These are phyloP conservation scores for Plagiodera versicolora DNA, from an alignment of 2,888 invertebrate species.

Conservation along the genomic window DNA sequence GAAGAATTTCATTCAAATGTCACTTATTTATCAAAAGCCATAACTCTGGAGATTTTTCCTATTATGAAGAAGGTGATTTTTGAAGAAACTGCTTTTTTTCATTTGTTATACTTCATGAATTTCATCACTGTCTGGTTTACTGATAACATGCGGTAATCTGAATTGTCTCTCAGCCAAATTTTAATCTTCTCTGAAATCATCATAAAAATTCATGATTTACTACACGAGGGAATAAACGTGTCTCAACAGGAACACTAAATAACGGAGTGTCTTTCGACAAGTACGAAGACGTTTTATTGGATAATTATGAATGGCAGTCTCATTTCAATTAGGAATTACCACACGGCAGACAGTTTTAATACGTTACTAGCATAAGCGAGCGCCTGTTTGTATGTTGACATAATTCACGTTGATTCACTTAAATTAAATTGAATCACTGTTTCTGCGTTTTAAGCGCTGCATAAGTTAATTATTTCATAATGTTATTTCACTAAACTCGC, in stretches of 20 bases:
- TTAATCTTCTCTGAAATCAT: too few species aligned
- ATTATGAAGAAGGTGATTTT: too few species aligned
- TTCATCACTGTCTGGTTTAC: too few species aligned
- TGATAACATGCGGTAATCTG: too few species aligned
- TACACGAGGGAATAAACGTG: not conserved
- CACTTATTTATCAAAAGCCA: too few species aligned
- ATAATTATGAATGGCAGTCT: not conserved
- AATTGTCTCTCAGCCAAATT: too few species aligned
- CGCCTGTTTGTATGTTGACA: slow-evolving; percentile 5
- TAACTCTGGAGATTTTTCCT: too few species aligned
- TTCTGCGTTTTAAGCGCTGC: not conserved
- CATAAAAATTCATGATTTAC: too few species aligned
- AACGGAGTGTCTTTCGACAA: not conserved
- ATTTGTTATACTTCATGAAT: too few species aligned
- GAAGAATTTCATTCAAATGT: too few species aligned
- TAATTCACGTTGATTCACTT: slow-evolving; percentile 8
- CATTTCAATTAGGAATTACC: not conserved
- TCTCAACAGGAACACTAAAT: not conserved
- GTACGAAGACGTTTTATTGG: not conserved
- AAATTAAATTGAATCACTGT: slow-evolving; percentile 8
- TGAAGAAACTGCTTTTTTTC: too few species aligned
- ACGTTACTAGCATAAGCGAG: slow-evolving; percentile 5
- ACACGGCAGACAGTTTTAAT: slow-evolving; percentile 2
- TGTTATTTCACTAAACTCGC: not conserved
- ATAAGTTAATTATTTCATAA: not conserved